These are phyloP conservation scores for Eilema depressum DNA, from an alignment of 2,888 invertebrate genomes.

Conservation along the genomic window DNA sequence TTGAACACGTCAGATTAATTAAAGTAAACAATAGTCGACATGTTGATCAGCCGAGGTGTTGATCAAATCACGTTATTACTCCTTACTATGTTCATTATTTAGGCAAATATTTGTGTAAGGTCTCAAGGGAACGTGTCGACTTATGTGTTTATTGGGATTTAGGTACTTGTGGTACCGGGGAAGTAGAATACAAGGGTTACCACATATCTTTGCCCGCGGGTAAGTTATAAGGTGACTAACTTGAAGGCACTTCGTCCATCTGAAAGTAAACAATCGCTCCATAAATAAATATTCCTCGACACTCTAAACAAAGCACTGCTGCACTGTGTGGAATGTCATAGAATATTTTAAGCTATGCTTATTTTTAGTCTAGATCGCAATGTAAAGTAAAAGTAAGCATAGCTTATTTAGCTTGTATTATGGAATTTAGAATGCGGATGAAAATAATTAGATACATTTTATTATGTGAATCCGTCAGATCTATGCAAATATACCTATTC, in stretches of 20 bases:
- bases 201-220: background rate
- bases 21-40: slow-evolving; percentile 35
- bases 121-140: background rate
- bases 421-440: too few relatives aligned
- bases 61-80: slow-evolving; percentile 36
- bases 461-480: too few relatives aligned
- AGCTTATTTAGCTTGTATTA: too few relatives aligned
- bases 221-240: background rate
- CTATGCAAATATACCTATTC: too few relatives aligned
- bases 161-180: background rate
- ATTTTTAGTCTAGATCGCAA: too few relatives aligned
- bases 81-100: slow-evolving; percentile 18
- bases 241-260: background rate
- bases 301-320: too few relatives aligned
- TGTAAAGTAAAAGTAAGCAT: too few relatives aligned
- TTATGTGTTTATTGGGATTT: background rate
- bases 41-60: slow-evolving; percentile 24
- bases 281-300: too few relatives aligned
- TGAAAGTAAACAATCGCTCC: background rate
- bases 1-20: slow-evolving; percentile 41
- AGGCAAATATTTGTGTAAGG: slow-evolving; percentile 15
- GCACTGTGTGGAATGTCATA: too few relatives aligned
- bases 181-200: background rate
- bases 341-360: too few relatives aligned
- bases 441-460: too few relatives aligned